A percentile compares a stretch with the other conserved stretches of the same genome.
Conservation (phyloP, 2,888 invertebrate species). For the Epinotia nisella region DNA sequence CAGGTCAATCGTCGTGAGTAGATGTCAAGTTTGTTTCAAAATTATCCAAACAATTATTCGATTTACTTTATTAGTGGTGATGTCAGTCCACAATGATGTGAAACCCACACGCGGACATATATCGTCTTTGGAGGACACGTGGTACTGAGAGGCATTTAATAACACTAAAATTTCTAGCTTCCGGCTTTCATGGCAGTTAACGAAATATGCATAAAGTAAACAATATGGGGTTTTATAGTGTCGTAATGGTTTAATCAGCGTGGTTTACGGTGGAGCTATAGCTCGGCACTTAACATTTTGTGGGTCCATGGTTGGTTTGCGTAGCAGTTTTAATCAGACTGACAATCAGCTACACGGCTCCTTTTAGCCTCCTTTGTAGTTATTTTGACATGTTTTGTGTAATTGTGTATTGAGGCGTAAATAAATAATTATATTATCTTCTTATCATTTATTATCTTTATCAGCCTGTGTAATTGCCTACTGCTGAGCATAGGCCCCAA, state of each 20-base stretch:
- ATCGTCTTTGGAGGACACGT: not conserved
- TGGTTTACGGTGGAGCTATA: not conserved
- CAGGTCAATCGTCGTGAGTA: slow-evolving; percentile 21
- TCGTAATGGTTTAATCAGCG: slow-evolving; percentile 4
- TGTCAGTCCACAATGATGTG: slow-evolving; percentile 18
- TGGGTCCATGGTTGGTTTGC: not conserved
- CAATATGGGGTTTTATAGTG: slow-evolving; percentile 2
- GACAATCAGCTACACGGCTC: too few relatives aligned
- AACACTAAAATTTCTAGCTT: not conserved
- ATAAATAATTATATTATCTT: too few relatives aligned
- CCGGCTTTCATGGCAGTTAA: not conserved
- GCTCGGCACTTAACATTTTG: not conserved
- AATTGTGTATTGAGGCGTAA: too few relatives aligned
- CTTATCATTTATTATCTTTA: too few relatives aligned
- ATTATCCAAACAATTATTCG: not conserved
- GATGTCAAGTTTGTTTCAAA: slow-evolving; percentile 11
- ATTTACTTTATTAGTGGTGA: slow-evolving; percentile 10
- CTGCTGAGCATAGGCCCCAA: too few relatives aligned
- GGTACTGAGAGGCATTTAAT: not conserved
- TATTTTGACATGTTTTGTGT: too few relatives aligned
- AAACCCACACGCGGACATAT: not conserved
- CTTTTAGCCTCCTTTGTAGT: too few relatives aligned
- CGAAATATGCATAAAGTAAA: slow-evolving; percentile 9
- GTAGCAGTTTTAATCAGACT: too few relatives aligned
- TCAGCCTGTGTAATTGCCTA: too few relatives aligned